Conservation (phyloP, 2,113 vertebrate genomes). For the Equus przewalskii region DNA sequence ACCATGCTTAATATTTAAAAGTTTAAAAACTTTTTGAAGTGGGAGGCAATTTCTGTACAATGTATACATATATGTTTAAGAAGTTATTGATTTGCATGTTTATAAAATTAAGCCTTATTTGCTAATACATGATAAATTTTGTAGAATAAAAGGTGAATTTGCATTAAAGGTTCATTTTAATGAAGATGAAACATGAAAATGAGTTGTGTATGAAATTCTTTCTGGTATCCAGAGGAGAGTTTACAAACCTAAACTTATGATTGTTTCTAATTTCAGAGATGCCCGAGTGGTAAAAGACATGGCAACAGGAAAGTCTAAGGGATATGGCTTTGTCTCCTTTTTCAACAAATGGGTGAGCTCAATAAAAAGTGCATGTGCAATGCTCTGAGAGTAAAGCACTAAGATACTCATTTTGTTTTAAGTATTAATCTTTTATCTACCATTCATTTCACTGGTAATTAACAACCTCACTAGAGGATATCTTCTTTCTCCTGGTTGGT, state of each 20-base stretch:
- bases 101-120: conserved; percentile 80
- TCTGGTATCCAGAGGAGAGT: conserved; percentile 35
- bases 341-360: conserved; percentile 98
- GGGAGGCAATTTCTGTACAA: conserved; percentile 78
- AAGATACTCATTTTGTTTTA: background rate
- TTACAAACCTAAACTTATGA: conserved; percentile 75
- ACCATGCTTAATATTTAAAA: conserved; percentile 86
- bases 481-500: background rate
- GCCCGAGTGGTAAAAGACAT: conserved; percentile 99
- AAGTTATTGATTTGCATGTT: conserved; percentile 88
- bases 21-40: conserved; percentile 78
- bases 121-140: conserved; percentile 78
- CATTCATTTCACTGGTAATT: conserved; percentile 24
- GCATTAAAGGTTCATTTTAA: conserved; percentile 82
- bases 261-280: conserved; percentile 91
- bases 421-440: conserved; percentile 18
- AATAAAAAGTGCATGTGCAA: conserved; percentile 42
- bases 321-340: conserved; percentile 99
- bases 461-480: background rate
- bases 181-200: conserved; percentile 80
- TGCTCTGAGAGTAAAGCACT: conserved; percentile 32
- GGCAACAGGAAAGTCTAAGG: conserved; percentile 99
- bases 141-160: conserved; percentile 80
- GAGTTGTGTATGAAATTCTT: conserved; percentile 81
- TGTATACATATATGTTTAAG: conserved; percentile 72